Percentiles rank a stretch among this genome's conserved stretches.
Conservation (phyloP, 1,140 invertebrate genomes). For the Drosophila takahashii region DNA sequence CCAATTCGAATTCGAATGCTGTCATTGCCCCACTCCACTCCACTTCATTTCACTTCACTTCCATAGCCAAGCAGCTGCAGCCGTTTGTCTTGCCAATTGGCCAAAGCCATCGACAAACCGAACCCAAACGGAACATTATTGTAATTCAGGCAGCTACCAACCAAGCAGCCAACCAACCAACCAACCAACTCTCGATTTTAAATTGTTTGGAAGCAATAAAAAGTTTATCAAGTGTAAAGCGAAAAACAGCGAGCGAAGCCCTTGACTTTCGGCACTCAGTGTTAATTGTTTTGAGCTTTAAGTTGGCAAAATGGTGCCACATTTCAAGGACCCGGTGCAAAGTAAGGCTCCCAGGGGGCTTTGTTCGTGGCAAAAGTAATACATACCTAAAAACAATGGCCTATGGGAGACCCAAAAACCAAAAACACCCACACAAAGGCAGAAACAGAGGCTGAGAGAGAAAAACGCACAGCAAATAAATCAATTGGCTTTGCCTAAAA, state of each 20-base stretch:
- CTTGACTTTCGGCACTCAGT: slow-evolving; percentile 71
- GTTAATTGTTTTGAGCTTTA: slow-evolving; percentile 73
- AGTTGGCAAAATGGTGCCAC: slow-evolving; percentile 46
- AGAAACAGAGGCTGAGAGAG: slow-evolving; percentile 1
- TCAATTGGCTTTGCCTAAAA: slow-evolving; percentile 81
- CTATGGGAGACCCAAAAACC: background rate
- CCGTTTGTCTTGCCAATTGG: slow-evolving; percentile 53
- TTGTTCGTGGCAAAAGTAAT: slow-evolving; percentile 55
- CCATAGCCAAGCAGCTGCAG: slow-evolving; percentile 46
- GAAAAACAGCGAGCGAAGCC: slow-evolving; percentile 29
- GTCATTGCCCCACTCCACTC: slow-evolving; percentile 24
- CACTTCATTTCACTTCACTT: background rate
- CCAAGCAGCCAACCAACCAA: slow-evolving; percentile 12
- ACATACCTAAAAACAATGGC: slow-evolving; percentile 42
- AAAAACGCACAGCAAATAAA: slow-evolving; percentile 63
- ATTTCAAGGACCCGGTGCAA: slow-evolving; percentile 46
- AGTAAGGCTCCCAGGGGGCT: slow-evolving; percentile 39
- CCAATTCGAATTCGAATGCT: slow-evolving; percentile 58
- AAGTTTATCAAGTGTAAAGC: slow-evolving; percentile 77
- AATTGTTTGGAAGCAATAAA: slow-evolving; percentile 83
- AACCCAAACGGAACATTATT: slow-evolving; percentile 36
- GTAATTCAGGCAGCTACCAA: slow-evolving; percentile 52
- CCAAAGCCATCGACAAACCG: slow-evolving; percentile 36
- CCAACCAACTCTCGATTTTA: slow-evolving; percentile 48
- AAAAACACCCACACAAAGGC: slow-evolving; percentile 16